Percentiles rank a stretch among this genome's conserved stretches.
Conservation (phyloP, 2,888 invertebrate species). For the Phortica magna region DNA sequence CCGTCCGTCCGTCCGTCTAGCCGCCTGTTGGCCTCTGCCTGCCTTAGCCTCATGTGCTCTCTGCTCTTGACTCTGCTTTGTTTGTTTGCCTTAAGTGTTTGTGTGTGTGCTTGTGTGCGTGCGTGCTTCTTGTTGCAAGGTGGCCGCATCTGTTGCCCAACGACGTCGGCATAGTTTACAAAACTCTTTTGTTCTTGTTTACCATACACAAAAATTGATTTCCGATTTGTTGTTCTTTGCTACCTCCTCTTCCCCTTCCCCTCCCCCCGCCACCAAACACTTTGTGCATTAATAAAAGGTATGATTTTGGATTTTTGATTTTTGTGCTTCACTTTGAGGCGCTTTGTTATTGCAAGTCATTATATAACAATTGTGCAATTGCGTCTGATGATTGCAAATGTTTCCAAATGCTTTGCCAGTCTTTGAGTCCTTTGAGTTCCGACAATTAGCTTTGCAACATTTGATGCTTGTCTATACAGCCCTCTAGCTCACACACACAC, state of each 20-base stretch:
- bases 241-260: too few relatives aligned
- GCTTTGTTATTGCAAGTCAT: background rate
- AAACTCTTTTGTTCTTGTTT: conserved; percentile 44
- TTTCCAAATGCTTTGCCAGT: background rate
- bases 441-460: conserved; percentile 19
- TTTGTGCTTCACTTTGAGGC: conserved; percentile 20
- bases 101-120: background rate
- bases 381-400: conserved; percentile 18
- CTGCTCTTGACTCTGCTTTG: background rate
- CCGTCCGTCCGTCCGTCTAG: background rate
- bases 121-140: conserved; percentile 41
- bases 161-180: conserved; percentile 30
- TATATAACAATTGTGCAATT: conserved; percentile 2
- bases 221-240: conserved; percentile 55
- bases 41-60: background rate
- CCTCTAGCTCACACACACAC: too few relatives aligned
- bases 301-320: background rate
- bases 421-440: background rate
- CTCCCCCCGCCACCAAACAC: too few relatives aligned
- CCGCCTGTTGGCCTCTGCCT: background rate
- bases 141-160: conserved; percentile 67
- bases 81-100: background rate
- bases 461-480: background rate
- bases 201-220: conserved; percentile 64
- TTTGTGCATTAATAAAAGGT: background rate